Evolutionary conservation across 2,113 vertebrate genomes (phyloP), one percentile per base, ranked within the genome.

Genomic region (Shinisaurus crocodilurus): DNA sequence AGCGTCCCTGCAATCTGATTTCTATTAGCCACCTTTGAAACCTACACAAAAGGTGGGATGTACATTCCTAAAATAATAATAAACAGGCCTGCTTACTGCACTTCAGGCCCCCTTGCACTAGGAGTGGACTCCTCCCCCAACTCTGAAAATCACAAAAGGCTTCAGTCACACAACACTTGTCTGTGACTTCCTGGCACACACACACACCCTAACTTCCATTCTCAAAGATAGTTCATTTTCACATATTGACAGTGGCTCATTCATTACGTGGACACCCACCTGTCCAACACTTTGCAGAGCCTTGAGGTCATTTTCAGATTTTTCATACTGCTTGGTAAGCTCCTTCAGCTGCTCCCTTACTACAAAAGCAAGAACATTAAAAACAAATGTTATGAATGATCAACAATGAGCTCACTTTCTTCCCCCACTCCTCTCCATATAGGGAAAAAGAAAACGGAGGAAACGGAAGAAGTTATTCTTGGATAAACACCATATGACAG

Each of bases 241-340:
- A 13, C 32, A 48, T 7, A 34, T 86, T 37, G 45, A 12, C 45
- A 48, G n/a, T 37, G 10, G 3, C 15, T 50, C 48, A 0, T 0
- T 48, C 4, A 6, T 65, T 0, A 0, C 1, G 7, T 1, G 15
- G 43, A n/a, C 1, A 91, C 96, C 0, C 97, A 99, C 99, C 99
- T 99, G 99, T 5, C 99, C 99, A 1, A 99, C 99, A 32, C 99
- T 99, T 90, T 99, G 99, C 88, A 99, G 95, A 91, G 99, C 99
- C 95, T 99, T 99, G 75, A 99, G 97, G 91, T 99, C 99, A 87
- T 99, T 99, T 95, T 99, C 99, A 32, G 99, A 99, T 18, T 99
- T 99, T 93, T 99, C 99, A 91, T 99, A 99, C 77, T 99, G 99
- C 95, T 99, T 99, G 20, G 99, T 99, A 89, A 99, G 98, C 91